A percentile compares a stretch with the other conserved stretches of the same genome.
Evolutionary conservation across 2,797 vertebrate genomes (phyloP).

Genomic region (Hozukius guyotensis): DNA sequence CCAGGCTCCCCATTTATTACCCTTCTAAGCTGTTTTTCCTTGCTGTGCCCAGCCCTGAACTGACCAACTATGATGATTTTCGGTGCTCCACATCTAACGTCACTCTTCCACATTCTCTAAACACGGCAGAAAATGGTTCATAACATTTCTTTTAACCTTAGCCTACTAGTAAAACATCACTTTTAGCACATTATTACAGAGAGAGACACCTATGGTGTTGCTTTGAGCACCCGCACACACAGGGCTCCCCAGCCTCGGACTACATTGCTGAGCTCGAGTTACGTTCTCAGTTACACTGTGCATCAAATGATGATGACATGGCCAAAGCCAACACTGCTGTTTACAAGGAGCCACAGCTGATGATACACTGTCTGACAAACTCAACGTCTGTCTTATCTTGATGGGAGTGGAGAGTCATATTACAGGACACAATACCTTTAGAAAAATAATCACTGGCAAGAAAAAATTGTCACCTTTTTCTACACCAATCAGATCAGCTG

Average conservation of each 20-base stretch:
- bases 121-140: background rate
- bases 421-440: background rate
- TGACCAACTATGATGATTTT: background rate
- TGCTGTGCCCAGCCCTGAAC: background rate
- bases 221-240: background rate
- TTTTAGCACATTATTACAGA: background rate
- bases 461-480: background rate
- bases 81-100: background rate
- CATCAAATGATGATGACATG: slow-evolving; percentile 32
- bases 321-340: slow-evolving; percentile 44
- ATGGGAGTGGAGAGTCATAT: background rate
- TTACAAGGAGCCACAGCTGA: slow-evolving; percentile 40
- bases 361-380: slow-evolving; percentile 9
- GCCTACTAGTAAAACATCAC: background rate
- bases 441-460: background rate
- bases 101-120: background rate
- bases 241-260: background rate
- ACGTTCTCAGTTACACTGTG: slow-evolving; percentile 60
- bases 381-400: background rate
- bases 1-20: background rate
- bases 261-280: slow-evolving; percentile 43
- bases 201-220: background rate
- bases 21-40: background rate
- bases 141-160: background rate
- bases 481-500: background rate